These are phyloP conservation scores for Enteromius trimaculatus DNA, from an alignment of 2,797 vertebrate species.

Conservation along the genomic window DNA sequence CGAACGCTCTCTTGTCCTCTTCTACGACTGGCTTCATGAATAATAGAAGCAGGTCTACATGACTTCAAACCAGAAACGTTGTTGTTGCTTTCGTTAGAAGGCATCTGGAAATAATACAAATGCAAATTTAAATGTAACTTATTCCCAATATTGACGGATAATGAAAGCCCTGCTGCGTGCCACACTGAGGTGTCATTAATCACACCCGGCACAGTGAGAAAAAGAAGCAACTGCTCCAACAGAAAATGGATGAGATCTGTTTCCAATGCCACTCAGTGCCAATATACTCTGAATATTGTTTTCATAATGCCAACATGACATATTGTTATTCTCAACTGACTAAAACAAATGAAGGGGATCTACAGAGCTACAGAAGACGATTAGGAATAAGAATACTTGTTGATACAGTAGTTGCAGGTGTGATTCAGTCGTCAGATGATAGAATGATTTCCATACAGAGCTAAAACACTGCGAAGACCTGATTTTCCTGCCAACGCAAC, in stretches of 20 bases:
- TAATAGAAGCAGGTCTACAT: slow-evolving; percentile 21
- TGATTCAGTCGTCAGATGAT: neutral
- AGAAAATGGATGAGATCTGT: slow-evolving; percentile 18
- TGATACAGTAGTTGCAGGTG: slow-evolving; percentile 14
- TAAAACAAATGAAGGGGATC: slow-evolving; percentile 21
- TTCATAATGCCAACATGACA: slow-evolving; percentile 39
- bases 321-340: slow-evolving; percentile 25
- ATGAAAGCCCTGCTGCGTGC: slow-evolving; percentile 20
- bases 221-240: slow-evolving; percentile 17
- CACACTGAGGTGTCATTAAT: slow-evolving; percentile 32
- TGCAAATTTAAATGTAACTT: neutral
- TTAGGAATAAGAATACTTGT: slow-evolving; percentile 11
- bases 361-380: neutral
- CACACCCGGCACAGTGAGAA: slow-evolving; percentile 32
- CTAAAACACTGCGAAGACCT: neutral
- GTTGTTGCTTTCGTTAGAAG: slow-evolving; percentile 16
- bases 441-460: neutral
- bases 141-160: slow-evolving; percentile 3
- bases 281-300: slow-evolving; percentile 31
- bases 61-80: slow-evolving; percentile 10
- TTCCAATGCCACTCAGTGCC: slow-evolving; percentile 31
- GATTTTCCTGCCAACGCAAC: neutral
- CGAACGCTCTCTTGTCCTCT: slow-evolving; percentile 31
- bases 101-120: neutral
- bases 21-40: slow-evolving; percentile 23